Evolutionary conservation across 2,113 vertebrate species (phyloP), one percentile per base, ranked within the genome.

Genomic region (Hypanus sabinus): DNA sequence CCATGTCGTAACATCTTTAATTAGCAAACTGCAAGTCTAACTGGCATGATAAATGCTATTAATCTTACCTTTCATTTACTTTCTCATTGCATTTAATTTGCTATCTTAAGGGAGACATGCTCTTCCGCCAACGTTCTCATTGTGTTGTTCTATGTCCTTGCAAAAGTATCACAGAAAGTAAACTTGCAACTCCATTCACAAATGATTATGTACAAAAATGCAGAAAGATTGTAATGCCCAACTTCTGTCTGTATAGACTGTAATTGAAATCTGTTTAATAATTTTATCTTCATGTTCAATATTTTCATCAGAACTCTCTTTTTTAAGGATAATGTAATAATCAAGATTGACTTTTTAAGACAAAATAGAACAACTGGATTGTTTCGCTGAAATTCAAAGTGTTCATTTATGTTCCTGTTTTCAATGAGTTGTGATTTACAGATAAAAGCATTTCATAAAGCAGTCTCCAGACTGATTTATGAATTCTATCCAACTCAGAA

Each of bases 1-100:
- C 97, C 97, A 96, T 97, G 97, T 97, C 97, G 97, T 97, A 97
- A 96, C 97, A 97, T 97, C 97, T 98, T 98, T 98, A 97, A 98
- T 98, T 98, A 98, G 97, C 96, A 97, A 96, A 96, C 97, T 95
- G 95, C 96, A 95, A 96, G 97, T 97, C 97, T 97, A 97, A 96
- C 96, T 95, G 96, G 96, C 96, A 96, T 96, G 96, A 96, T 97
- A 97, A 98, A 97, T 97, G 97, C 97, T 96, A 98, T 98, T 98
- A 98, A 98, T 98, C 98, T 98, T 97, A 96, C 97, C 97, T 97
- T 97, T 97, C 97, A 97, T 97, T 97, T 95, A 94, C 94, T 96
- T 96, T 96, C 95, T 94, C 95, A 95, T 95, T 95, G 94, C 95
- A 94, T 95, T 95, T 94, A 94, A 2, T 95, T 95, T 95, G 94